phyloP scores from a whole-genome alignment of 1,140 invertebrate genomes.

The Ostrea denselamellosa region DNA sequence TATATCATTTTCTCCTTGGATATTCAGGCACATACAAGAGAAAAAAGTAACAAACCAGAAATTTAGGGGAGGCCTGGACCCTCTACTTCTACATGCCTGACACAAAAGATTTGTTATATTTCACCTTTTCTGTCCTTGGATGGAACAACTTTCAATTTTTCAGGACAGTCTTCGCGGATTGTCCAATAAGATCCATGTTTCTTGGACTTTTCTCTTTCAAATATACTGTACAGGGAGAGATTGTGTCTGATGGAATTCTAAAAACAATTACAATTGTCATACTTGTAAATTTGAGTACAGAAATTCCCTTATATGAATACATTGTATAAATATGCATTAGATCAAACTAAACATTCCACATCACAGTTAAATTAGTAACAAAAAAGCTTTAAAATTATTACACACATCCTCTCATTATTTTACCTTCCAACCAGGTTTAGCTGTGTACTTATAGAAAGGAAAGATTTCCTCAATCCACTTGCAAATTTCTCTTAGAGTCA shows the following conservation, averaged over 20 bases:
- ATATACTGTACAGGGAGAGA: conserved; percentile 75
- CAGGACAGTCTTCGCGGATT: conserved; percentile 60
- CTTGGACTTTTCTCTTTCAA: conserved; percentile 69
- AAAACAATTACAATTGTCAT: conserved; percentile 48
- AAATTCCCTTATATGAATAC: too few species aligned
- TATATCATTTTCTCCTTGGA: too few species aligned
- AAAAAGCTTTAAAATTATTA: background rate
- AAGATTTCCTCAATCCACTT: conserved; percentile 79
- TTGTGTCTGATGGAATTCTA: conserved; percentile 77
- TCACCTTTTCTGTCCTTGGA: conserved; percentile 43
- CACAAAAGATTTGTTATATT: background rate
- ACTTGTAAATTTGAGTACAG: too few species aligned
- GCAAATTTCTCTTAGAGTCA: conserved; percentile 80
- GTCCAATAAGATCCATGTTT: conserved; percentile 74
- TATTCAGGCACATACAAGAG: too few species aligned
- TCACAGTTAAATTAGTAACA: background rate
- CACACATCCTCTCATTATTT: background rate
- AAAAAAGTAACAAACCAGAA: too few species aligned
- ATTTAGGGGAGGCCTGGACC: too few species aligned
- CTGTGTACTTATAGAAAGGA: conserved; percentile 82
- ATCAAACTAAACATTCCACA: too few species aligned
- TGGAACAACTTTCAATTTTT: conserved; percentile 58
- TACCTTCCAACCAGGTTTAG: conserved; percentile 86
- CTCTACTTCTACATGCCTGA: too few species aligned
- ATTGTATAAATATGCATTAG: too few species aligned